Conservation (phyloP, 2,113 vertebrate genomes). For the Laticauda laticaudata region DNA sequence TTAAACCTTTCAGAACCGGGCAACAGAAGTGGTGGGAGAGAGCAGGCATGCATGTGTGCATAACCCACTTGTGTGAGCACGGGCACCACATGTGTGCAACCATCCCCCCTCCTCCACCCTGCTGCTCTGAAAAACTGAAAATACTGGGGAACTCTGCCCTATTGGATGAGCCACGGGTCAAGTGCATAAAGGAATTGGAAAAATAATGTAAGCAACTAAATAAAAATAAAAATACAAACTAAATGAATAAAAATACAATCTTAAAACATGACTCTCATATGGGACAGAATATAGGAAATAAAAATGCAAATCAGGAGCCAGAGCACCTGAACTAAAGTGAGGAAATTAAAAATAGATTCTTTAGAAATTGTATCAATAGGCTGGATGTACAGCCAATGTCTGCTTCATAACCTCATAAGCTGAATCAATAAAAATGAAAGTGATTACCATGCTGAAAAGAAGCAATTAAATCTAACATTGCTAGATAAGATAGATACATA, state of each 20-base stretch:
- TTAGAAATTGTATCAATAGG: not conserved
- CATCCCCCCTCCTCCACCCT: not conserved
- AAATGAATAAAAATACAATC: not conserved
- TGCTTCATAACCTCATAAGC: not conserved
- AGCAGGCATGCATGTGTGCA: not conserved
- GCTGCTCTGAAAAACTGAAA: not conserved
- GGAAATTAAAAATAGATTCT: not conserved
- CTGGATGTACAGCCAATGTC: not conserved
- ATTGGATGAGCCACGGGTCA: not conserved
- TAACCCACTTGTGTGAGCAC: not conserved
- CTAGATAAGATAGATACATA: not conserved
- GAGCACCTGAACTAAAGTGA: not conserved
- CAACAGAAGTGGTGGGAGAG: not conserved
- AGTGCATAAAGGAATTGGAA: not conserved
- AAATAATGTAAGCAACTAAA: not conserved
- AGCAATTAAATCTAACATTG: not conserved
- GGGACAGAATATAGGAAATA: not conserved
- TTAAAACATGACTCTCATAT: not conserved
- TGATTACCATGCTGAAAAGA: not conserved
- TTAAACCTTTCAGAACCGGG: not conserved
- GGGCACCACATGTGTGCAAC: accelerated
- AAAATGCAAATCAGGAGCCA: not conserved
- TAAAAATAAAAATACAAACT: not conserved
- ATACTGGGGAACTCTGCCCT: not conserved
- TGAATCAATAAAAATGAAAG: not conserved